These are phyloP conservation scores for Coenobita brevimanus DNA, from an alignment of 1,140 invertebrate genomes.

Conservation along the genomic window DNA sequence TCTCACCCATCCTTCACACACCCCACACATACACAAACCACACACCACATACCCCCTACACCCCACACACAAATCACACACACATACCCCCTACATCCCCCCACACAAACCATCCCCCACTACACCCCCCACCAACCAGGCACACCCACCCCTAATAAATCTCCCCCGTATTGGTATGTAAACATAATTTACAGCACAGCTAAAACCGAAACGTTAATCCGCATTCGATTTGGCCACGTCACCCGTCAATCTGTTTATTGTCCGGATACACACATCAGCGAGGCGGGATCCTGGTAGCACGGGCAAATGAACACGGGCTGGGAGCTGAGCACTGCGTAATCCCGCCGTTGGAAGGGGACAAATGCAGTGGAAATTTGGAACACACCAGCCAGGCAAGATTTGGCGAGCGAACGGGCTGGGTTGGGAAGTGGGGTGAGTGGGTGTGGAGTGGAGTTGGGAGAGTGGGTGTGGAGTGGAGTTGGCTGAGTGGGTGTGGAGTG, in stretches of 20 bases:
- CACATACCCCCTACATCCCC: no score
- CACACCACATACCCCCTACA: neutral
- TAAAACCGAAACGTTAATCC: slow-evolving; percentile 38
- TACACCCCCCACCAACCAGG: no score
- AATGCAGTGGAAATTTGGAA: slow-evolving; percentile 13
- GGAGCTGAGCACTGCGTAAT: slow-evolving; percentile 33
- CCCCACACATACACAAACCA: no score
- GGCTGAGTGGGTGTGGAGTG: no score
- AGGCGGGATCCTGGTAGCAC: slow-evolving; percentile 5
- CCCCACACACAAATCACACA: neutral
- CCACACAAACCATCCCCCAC: no score
- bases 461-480: no score
- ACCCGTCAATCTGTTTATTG: slow-evolving; percentile 49
- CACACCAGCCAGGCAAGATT: no score
- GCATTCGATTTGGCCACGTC: slow-evolving; percentile 35
- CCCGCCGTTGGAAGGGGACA: neutral
- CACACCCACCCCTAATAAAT: neutral
- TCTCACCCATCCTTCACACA: no score
- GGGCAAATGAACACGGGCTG: slow-evolving; percentile 9
- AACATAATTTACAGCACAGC: slow-evolving; percentile 41
- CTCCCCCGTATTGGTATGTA: slow-evolving; percentile 9
- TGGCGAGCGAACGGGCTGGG: no score
- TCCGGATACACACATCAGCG: neutral
- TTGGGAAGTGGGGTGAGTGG: no score
- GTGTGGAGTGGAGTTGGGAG: no score